Conservation (phyloP, 2,797 vertebrate genomes). For the Lycodopsis pacificus region DNA sequence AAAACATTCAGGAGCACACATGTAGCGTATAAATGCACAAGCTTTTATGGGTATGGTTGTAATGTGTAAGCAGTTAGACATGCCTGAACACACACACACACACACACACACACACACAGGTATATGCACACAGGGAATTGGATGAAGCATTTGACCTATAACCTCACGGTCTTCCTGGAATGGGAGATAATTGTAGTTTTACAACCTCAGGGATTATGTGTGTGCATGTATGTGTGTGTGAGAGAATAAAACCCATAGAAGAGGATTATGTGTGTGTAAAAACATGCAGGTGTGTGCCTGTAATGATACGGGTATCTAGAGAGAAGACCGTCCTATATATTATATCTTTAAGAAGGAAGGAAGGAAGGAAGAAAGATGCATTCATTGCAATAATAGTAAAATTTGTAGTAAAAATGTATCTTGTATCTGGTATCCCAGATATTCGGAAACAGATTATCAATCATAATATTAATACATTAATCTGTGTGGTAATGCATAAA, state of each 20-base stretch:
- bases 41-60: slow-evolving; percentile 22
- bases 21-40: not conserved
- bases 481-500: not conserved
- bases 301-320: not conserved
- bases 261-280: slow-evolving; percentile 11
- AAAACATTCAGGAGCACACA: slow-evolving; percentile 28
- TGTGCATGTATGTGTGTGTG: not conserved
- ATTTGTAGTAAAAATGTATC: not conserved
- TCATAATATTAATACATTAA: not conserved
- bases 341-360: not conserved
- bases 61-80: slow-evolving; percentile 34
- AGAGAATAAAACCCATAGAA: slow-evolving; percentile 6
- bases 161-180: slow-evolving; percentile 51
- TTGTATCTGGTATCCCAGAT: not conserved
- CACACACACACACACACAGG: slow-evolving; percentile 11
- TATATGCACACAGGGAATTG: slow-evolving; percentile 55
- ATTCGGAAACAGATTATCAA: slow-evolving; percentile 1
- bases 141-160: slow-evolving; percentile 69
- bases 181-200: slow-evolving; percentile 71
- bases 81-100: slow-evolving; percentile 11
- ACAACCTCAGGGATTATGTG: slow-evolving; percentile 58
- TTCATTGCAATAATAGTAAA: not conserved
- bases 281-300: not conserved
- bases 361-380: not conserved
- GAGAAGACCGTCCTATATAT: not conserved